A percentile compares a stretch with the other conserved stretches of the same genome.
Conservation (phyloP, 30 jellyfish, hydroid and myxozoan species). For the Calvadosia cruxmelitensis region DNA sequence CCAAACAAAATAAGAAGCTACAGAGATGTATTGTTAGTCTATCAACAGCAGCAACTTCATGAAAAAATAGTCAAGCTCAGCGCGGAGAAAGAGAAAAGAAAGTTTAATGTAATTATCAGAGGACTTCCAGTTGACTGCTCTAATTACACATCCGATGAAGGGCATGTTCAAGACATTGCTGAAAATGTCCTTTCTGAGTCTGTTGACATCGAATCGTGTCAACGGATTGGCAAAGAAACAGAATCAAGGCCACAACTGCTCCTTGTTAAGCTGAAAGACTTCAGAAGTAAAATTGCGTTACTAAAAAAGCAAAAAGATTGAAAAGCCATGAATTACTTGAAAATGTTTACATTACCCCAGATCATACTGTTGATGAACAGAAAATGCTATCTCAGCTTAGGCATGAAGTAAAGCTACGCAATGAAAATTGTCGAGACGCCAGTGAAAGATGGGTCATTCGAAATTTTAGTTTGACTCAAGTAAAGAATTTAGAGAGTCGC, state of each 20-base stretch:
- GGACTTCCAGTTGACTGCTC: neutral
- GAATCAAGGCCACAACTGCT: neutral
- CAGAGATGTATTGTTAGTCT: neutral
- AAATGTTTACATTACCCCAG: neutral
- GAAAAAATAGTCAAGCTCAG: neutral
- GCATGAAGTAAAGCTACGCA: neutral
- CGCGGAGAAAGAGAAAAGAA: neutral
- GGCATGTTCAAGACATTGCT: neutral
- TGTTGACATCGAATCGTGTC: neutral
- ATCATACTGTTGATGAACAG: neutral
- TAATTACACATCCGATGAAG: neutral
- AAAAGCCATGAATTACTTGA: neutral
- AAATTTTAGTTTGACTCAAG: neutral
- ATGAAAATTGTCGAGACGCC: neutral
- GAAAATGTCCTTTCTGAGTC: neutral
- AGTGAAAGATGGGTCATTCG: constrained; percentile 1
- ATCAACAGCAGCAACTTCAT: neutral
- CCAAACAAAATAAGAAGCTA: neutral
- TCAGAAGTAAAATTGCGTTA: neutral
- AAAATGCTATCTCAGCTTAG: neutral
- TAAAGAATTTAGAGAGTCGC: too few relatives aligned
- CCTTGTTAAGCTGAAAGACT: neutral
- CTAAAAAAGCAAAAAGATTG: neutral
- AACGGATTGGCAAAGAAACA: neutral
- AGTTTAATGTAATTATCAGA: neutral